These are phyloP conservation scores for Drosophila villosipedis DNA, from an alignment of 2,888 invertebrate genomes.

Conservation along the genomic window DNA sequence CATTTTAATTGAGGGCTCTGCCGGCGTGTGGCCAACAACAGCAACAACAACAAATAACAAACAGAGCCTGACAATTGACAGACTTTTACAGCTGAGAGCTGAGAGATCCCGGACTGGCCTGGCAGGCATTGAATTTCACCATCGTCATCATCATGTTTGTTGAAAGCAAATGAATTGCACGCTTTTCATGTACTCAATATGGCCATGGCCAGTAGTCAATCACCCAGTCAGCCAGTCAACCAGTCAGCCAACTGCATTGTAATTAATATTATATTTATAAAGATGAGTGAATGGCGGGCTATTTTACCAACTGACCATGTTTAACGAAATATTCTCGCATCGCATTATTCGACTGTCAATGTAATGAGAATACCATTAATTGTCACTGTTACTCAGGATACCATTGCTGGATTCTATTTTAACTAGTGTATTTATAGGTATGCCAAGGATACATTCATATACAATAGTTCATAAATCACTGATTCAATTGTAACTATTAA, in stretches of 20 bases:
- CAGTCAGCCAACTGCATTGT: constrained; percentile 42
- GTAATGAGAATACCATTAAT: background rate
- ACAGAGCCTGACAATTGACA: constrained; percentile 61
- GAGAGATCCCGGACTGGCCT: constrained; percentile 25
- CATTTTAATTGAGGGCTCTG: constrained; percentile 79
- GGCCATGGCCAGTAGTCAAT: constrained; percentile 25
- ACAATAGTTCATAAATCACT: background rate
- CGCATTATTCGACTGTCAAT: background rate
- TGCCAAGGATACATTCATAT: background rate
- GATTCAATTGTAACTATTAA: background rate
- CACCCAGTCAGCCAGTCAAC: constrained; percentile 29
- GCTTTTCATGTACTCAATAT: constrained; percentile 36
- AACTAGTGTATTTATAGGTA: background rate
- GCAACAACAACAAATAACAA: constrained; percentile 43
- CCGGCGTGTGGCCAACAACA: constrained; percentile 69
- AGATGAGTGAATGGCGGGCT: constrained; percentile 13
- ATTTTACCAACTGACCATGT: background rate
- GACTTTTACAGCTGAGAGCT: constrained; percentile 46
- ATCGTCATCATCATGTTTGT: constrained; percentile 49
- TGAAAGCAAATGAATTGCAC: constrained; percentile 58
- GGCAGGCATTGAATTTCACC: constrained; percentile 64
- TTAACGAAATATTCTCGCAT: background rate
- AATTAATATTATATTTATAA: constrained; percentile 73
- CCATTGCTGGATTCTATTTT: background rate
- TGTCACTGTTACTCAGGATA: background rate